Evolutionary conservation across 2,113 vertebrate genomes (phyloP), one percentile per base, ranked within the genome.

Genomic region (Calonectris borealis): DNA sequence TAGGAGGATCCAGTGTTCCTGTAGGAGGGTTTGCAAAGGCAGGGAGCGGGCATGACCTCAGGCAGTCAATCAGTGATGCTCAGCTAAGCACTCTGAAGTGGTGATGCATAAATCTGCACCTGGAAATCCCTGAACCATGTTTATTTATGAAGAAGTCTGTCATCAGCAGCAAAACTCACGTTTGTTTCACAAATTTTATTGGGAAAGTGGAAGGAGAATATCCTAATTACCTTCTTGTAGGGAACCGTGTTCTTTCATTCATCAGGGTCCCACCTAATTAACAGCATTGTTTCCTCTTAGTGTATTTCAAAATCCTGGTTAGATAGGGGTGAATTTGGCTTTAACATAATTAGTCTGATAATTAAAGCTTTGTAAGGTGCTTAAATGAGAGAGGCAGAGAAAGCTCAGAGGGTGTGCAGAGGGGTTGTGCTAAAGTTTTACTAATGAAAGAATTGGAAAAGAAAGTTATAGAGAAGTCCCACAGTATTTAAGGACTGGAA

Each of bases 281-380:
- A 95, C 95, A 81, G 86, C 83, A 83, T 93, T 90, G 42, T 89
- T 92, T 95, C 78, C 61, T 92, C 90, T 84, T 83, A 66, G 60
- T 86, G n/a, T 54, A 76, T 82, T 85, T 76, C 80, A 86, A 92
- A 96, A 10, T 66, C 13, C 8, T 64, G 36, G 7, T 10, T 83
- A 95, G 54, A 13, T 36, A 46, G 24, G 18, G n/a, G 52, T 66
- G 76, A 93, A 94, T 91, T 89, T 83, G 57, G 77, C 51, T 93
- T 96, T 90, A 91, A 91, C 79, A 20, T 81, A 93, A 81, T 65
- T 44, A 68, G 83, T 48, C 89, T 49, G 72, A 72, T 88, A 87
- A 94, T 92, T 89, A 62, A 82, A 86, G 90, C 96, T 94, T 85
- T 60, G 27, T 57, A 38, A 90, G 52, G 13, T 72, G 77, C 88